Percentiles rank a stretch among this genome's conserved stretches.
Evolutionary conservation across 2,888 invertebrate species (phyloP).

Genomic region (Apodemia hepburni): DNA sequence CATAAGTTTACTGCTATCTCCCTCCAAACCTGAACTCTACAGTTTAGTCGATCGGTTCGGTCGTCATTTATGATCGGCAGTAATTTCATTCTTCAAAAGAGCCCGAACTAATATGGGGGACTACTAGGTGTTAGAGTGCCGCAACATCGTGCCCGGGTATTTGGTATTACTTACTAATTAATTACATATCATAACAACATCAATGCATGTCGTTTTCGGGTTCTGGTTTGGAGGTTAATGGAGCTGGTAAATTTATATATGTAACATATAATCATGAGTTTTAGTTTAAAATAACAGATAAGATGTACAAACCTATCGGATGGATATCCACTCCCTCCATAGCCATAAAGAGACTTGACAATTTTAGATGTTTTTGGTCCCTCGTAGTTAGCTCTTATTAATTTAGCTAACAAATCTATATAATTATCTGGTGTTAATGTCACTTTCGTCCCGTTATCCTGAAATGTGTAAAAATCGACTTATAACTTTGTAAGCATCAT

Average conservation of each 20-base stretch:
- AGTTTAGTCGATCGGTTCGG: too few relatives aligned
- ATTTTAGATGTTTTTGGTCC: constrained; percentile 51
- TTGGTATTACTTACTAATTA: too few relatives aligned
- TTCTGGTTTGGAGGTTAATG: too few relatives aligned
- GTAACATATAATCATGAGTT: not conserved
- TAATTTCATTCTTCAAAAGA: too few relatives aligned
- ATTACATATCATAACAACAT: not conserved
- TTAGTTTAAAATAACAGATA: not conserved
- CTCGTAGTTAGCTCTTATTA: constrained; percentile 62
- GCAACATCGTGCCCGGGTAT: too few relatives aligned
- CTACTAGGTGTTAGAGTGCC: too few relatives aligned
- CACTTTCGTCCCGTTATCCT: constrained; percentile 58
- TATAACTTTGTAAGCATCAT: too few relatives aligned
- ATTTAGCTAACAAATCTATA: constrained; percentile 52
- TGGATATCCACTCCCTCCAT: constrained; percentile 50
- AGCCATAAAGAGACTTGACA: constrained; percentile 55
- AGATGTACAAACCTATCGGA: constrained; percentile 45
- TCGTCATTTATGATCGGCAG: too few relatives aligned
- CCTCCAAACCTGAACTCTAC: too few relatives aligned
- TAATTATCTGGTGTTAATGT: constrained; percentile 58
- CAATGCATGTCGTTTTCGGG: too few relatives aligned
- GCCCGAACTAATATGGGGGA: too few relatives aligned
- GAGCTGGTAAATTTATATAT: not conserved
- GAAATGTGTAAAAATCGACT: constrained; percentile 26
- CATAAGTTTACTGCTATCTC: too few relatives aligned